phyloP scores from a whole-genome alignment of 2,797 vertebrate genomes.

The Emys orbicularis region DNA sequence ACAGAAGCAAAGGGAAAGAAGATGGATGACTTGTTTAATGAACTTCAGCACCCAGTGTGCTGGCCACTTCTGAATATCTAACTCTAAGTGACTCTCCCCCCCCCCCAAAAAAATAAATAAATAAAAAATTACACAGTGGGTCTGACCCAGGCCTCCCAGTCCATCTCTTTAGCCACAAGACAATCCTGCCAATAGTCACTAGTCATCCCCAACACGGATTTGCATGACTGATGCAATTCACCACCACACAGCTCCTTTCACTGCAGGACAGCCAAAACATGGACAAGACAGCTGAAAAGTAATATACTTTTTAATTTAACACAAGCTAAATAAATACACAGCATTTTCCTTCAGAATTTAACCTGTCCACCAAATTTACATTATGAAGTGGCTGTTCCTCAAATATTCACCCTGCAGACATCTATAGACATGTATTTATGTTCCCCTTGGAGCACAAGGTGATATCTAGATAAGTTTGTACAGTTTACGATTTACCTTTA shows the following conservation, averaged over 20 bases:
- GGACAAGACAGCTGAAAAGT: neutral
- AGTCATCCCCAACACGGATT: neutral
- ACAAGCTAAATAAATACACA: rapidly evolving
- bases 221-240: neutral
- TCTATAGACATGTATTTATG: rapidly evolving
- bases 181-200: neutral
- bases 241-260: neutral
- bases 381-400: rapidly evolving
- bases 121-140: neutral
- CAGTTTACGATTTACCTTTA: neutral
- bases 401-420: rapidly evolving
- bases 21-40: neutral
- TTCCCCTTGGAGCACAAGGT: neutral
- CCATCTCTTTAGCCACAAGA: neutral
- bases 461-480: neutral
- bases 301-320: rapidly evolving
- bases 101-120: too few species aligned
- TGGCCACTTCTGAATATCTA: neutral
- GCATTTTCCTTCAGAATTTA: rapidly evolving
- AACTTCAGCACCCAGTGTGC: neutral
- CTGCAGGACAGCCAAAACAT: neutral
- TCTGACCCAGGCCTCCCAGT: neutral
- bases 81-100: neutral
- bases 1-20: neutral
- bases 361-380: neutral